Conservation (phyloP, 2,888 invertebrate genomes). For the Napeogenes inachia region DNA sequence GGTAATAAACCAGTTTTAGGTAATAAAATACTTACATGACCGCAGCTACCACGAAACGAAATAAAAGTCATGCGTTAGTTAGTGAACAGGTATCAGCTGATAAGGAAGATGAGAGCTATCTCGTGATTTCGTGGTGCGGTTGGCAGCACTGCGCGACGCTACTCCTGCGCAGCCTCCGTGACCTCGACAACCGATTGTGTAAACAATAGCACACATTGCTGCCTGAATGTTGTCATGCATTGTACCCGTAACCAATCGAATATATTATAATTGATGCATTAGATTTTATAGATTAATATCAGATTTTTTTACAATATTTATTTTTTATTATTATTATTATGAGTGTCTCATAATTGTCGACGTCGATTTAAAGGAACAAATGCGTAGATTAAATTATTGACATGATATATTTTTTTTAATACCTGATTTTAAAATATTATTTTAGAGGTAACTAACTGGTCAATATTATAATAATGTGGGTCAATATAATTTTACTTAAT, state of each 20-base stretch:
- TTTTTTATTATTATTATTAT: too few relatives aligned
- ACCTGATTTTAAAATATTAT: too few relatives aligned
- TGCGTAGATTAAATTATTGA: too few relatives aligned
- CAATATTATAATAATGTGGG: too few relatives aligned
- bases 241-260: slow-evolving; percentile 5
- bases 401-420: too few relatives aligned
- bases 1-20: slow-evolving; percentile 12
- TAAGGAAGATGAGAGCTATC: slow-evolving; percentile 69
- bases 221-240: slow-evolving; percentile 15
- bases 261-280: neutral
- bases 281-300: neutral
- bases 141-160: slow-evolving; percentile 55
- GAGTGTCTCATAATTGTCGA: too few relatives aligned
- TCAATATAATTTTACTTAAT: too few relatives aligned
- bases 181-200: slow-evolving; percentile 31
- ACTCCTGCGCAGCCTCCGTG: slow-evolving; percentile 62
- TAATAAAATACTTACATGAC: slow-evolving; percentile 15
- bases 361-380: too few relatives aligned
- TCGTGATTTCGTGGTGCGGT: slow-evolving; percentile 65
- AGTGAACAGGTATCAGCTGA: slow-evolving; percentile 64
- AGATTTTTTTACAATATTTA: neutral
- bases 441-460: too few relatives aligned
- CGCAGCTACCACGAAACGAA: neutral
- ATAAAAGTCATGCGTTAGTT: slow-evolving; percentile 40
- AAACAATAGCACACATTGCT: slow-evolving; percentile 31